These are phyloP conservation scores for Cephalopholis sonnerati DNA, from an alignment of 2,113 vertebrate genomes.

Conservation along the genomic window DNA sequence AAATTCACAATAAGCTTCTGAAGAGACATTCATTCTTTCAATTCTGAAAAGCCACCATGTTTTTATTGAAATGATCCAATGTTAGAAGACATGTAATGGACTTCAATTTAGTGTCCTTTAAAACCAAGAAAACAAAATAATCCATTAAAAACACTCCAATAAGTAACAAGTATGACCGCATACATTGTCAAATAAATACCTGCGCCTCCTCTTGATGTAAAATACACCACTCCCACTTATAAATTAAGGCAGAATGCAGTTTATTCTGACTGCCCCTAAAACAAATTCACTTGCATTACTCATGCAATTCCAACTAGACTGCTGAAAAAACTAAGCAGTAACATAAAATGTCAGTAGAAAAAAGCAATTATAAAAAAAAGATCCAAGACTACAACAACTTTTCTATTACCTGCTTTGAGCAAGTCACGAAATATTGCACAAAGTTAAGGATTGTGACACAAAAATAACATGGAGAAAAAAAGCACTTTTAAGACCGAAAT, in stretches of 20 bases:
- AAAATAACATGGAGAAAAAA: constrained; percentile 50
- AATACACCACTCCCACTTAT: constrained; percentile 60
- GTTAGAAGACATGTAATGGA: constrained; percentile 79
- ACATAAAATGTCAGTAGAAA: constrained; percentile 65
- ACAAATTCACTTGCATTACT: constrained; percentile 45
- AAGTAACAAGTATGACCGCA: constrained; percentile 83
- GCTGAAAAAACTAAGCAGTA: constrained; percentile 59
- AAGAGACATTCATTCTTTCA: constrained; percentile 48
- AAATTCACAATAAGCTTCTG: constrained; percentile 59
- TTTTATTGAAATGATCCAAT: constrained; percentile 81
- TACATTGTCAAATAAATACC: constrained; percentile 87
- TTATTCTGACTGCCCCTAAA: constrained; percentile 53
- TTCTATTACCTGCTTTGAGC: constrained; percentile 53
- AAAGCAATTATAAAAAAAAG: constrained; percentile 28
- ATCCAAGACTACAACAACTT: constrained; percentile 38
- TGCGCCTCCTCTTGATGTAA: constrained; percentile 53
- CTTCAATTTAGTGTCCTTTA: constrained; percentile 66
- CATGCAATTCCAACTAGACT: constrained; percentile 55
- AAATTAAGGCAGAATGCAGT: constrained; percentile 80
- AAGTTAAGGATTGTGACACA: constrained; percentile 48
- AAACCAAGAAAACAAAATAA: constrained; percentile 52
- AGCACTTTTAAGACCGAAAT: constrained; percentile 58
- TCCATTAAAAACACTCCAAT: constrained; percentile 78
- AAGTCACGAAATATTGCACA: constrained; percentile 76
- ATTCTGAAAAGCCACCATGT: constrained; percentile 66